Conservation (phyloP, 2,797 vertebrate genomes). For the Pseudocheirus occidentalis region DNA sequence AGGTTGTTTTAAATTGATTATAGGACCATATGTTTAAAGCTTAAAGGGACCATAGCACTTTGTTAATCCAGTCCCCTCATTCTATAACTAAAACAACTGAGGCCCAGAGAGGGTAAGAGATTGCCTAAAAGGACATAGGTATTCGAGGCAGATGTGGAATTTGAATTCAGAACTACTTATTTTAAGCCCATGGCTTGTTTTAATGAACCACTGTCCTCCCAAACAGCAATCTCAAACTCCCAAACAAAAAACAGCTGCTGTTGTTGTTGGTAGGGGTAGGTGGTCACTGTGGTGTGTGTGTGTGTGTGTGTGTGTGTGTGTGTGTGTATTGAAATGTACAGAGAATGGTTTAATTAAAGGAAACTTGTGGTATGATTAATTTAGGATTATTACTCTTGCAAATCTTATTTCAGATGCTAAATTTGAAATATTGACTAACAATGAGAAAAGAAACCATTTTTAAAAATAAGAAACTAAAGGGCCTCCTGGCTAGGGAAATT, state of each 20-base stretch:
- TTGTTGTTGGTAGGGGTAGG: not conserved
- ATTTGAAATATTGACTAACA: slow-evolving; percentile 31
- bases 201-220: not conserved
- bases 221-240: not conserved
- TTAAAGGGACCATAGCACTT: not conserved
- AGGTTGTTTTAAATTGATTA: slow-evolving; percentile 7
- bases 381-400: not conserved
- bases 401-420: not conserved
- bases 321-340: not conserved
- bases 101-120: not conserved
- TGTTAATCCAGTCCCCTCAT: not conserved
- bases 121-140: not conserved
- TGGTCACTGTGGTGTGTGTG: not conserved
- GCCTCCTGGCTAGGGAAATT: not conserved
- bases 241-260: not conserved
- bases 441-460: not conserved
- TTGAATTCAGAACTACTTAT: not conserved
- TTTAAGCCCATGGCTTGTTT: not conserved
- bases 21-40: not conserved
- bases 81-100: not conserved
- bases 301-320: not conserved
- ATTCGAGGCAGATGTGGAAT: not conserved
- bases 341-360: not conserved
- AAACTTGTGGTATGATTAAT: not conserved
- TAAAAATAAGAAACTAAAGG: slow-evolving; percentile 6